Conservation (phyloP, 2,113 vertebrate genomes). For the Piaya cayana region DNA sequence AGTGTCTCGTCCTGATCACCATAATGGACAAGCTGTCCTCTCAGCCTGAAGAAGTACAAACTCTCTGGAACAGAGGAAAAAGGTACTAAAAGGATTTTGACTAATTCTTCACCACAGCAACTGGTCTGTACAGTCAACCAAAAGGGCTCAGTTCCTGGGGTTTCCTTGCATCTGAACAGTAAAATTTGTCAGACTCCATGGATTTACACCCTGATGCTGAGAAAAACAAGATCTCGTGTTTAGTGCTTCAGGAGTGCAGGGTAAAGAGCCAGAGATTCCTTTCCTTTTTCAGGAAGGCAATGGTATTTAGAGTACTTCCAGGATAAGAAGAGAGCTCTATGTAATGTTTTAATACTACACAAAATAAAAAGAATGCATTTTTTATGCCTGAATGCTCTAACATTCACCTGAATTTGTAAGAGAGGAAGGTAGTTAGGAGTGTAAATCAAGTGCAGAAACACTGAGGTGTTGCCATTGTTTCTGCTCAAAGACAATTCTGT, state of each 20-base stretch:
- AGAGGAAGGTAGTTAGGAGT: background rate
- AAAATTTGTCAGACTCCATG: background rate
- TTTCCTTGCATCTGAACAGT: background rate
- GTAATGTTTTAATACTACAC: background rate
- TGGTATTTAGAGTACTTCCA: background rate
- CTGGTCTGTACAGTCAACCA: background rate
- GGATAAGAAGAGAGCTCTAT: background rate
- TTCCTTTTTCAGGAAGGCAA: background rate
- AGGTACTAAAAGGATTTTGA: slow-evolving; percentile 68
- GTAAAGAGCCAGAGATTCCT: background rate
- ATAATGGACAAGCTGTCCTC: slow-evolving; percentile 82
- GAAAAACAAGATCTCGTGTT: background rate
- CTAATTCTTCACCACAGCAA: slow-evolving; percentile 23
- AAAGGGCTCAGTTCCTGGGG: background rate
- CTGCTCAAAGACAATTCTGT: background rate
- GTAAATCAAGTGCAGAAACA: background rate
- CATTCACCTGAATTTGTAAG: background rate
- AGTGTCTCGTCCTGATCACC: slow-evolving; percentile 84
- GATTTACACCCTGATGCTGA: background rate
- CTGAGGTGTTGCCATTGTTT: background rate
- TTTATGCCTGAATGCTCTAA: background rate
- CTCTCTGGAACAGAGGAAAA: slow-evolving; percentile 83
- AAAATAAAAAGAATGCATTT: background rate
- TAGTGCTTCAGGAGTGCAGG: background rate
- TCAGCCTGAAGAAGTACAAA: slow-evolving; percentile 82